phyloP scores from a whole-genome alignment of 2,888 invertebrate genomes.

The Ormyrus labotus region DNA sequence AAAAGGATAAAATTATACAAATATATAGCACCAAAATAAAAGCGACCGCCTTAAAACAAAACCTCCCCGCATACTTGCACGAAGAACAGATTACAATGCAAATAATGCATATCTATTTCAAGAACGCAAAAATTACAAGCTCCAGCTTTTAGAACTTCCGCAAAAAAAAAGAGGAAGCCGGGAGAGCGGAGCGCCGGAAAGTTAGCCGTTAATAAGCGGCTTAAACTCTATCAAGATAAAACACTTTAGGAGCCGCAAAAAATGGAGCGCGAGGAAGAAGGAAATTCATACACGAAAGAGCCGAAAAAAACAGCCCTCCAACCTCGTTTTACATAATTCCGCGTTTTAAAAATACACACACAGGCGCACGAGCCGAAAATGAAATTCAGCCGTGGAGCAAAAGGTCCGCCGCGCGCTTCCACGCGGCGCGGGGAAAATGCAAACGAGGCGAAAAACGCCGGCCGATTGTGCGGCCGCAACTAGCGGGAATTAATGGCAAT shows the following conservation, averaged over 20 bases:
- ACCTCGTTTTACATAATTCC: constrained; percentile 19
- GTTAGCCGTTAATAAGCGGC: not conserved
- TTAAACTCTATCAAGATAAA: not conserved
- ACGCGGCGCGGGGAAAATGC: constrained; percentile 13
- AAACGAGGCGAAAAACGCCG: constrained; percentile 36
- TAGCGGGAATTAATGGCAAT: no score
- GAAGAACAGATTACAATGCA: no score
- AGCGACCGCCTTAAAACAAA: no score
- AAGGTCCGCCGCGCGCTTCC: constrained; percentile 22
- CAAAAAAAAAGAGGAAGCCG: not conserved
- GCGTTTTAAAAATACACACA: constrained; percentile 2
- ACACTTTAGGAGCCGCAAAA: not conserved
- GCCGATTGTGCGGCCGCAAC: no score
- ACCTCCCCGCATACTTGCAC: no score
- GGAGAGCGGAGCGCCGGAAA: not conserved
- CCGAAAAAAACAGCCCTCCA: not conserved
- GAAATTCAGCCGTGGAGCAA: constrained; percentile 34
- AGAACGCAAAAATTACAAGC: no score
- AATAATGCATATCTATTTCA: no score
- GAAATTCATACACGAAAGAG: no score
- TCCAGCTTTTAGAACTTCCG: no score
- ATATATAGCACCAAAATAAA: no score
- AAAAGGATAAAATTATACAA: no score
- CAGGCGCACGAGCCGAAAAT: constrained; percentile 25
- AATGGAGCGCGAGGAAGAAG: not conserved